Base-by-base conservation (phyloP, 1,140 invertebrate species). In the Lucilia sericata region DNA sequence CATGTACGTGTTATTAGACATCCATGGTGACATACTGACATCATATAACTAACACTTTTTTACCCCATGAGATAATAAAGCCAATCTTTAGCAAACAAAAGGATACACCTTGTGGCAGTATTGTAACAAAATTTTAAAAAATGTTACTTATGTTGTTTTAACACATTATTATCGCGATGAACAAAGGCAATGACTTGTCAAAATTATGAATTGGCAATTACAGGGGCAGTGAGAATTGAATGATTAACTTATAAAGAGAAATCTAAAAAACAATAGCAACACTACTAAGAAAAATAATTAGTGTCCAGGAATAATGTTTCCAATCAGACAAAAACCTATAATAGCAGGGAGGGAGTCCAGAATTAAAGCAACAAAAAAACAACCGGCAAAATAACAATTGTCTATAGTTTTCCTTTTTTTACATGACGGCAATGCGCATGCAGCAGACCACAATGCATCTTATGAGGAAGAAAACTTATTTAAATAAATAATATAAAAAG, bases 131-230 rank as follows among this genome's bases (percentile, higher is more conserved):
- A 30, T 30, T 30, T 1, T 2, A 30, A 30, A 30, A 30, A 30
- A 30, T 30, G 25, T 30, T 3, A 30, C 25, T 30, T 30, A 30
- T 30, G 25, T 30, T 30, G 25, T 30, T 30, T 30, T 30, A 30
- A 30, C 25, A 30, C 3, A 30, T 30, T 30, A 30, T 30, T 30
- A 30, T 30, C 25, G 25, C 13, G 17, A 60, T 60, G 21, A 70
- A 70, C 65, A 70, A 70, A 70, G 19, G 65, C 65, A 70, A 70
- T 70, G 65, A 70, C 65, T 70, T 70, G 65, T 70, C 65, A 70
- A 70, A 70, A 12, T 70, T 0, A 21, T 25, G 2, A 21, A 4
- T 21, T 70, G 65, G 21, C 65, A 70, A 21, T 70, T 60, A 21
- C n/a, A n/a, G 17, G 60, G 60, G 65, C 21, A 12, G 19, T 70